Percentiles rank a stretch among this genome's conserved stretches.
These are phyloP conservation scores for Andricus curvator DNA, from an alignment of 2,888 invertebrate genomes.

Conservation along the genomic window DNA sequence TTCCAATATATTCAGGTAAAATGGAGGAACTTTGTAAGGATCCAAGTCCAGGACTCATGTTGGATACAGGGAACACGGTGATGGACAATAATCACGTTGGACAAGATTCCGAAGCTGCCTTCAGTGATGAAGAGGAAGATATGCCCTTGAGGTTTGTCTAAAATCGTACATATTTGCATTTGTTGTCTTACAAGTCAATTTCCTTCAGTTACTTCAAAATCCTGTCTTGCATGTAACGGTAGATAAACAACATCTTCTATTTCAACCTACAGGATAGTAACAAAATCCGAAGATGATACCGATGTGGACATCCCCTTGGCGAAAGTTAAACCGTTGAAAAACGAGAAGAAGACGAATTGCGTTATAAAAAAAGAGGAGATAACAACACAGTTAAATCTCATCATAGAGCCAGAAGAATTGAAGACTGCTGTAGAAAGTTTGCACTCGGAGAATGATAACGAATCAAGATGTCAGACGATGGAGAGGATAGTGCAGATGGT, in stretches of 20 bases:
- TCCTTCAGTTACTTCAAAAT: too few species aligned
- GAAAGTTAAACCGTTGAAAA: conserved; percentile 84
- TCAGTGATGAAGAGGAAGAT: conserved; percentile 93
- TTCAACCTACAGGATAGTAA: conserved; percentile 66
- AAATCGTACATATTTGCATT: not conserved
- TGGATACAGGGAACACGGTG: conserved; percentile 65
- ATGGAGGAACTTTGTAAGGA: conserved; percentile 76
- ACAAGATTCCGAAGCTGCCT: conserved; percentile 85
- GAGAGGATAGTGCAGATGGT: conserved; percentile 83
- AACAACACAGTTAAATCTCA: conserved; percentile 69
- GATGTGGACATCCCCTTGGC: conserved; percentile 89
- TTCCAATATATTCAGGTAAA: conserved; percentile 77
- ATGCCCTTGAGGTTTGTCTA: conserved; percentile 70
- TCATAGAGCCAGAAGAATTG: conserved; percentile 79
- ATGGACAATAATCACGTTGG: conserved; percentile 79
- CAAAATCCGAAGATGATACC: conserved; percentile 81
- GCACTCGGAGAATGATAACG: conserved; percentile 81
- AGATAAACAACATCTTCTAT: not conserved
- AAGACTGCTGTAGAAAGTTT: conserved; percentile 81
- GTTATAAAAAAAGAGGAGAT: conserved; percentile 71
- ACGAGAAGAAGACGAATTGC: conserved; percentile 70
- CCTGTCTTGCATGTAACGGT: too few species aligned
- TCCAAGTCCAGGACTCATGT: conserved; percentile 66
- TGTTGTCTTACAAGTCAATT: not conserved
- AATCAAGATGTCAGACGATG: conserved; percentile 83